These are phyloP conservation scores for Polietes domitor DNA, from an alignment of 2,888 invertebrate species.

Conservation along the genomic window DNA sequence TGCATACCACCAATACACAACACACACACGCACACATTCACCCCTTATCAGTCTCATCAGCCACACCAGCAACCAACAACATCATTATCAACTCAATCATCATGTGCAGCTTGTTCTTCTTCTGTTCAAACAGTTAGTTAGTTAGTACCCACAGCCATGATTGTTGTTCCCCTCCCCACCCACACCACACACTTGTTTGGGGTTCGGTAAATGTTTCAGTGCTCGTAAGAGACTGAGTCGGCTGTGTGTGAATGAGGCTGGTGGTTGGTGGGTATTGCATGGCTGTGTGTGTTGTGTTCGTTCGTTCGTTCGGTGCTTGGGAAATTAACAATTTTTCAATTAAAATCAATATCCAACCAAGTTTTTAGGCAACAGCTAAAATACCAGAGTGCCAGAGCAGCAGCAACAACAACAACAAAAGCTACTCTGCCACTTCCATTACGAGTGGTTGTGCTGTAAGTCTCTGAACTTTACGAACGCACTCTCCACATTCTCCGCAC, in stretches of 20 bases:
- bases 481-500: no score
- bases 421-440: constrained; percentile 51
- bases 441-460: constrained; percentile 42
- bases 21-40: not conserved
- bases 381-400: not conserved
- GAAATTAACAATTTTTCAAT: constrained; percentile 81
- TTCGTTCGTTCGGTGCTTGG: constrained; percentile 66
- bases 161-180: no score
- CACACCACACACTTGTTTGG: not conserved
- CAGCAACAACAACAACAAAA: constrained; percentile 37
- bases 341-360: constrained; percentile 78
- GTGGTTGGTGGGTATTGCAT: no score
- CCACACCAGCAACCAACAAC: not conserved
- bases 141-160: not conserved
- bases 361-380: constrained; percentile 57
- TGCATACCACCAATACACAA: constrained; percentile 20
- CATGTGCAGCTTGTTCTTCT: no score
- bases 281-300: not conserved
- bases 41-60: not conserved
- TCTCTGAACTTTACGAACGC: constrained; percentile 23
- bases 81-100: not conserved
- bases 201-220: not conserved
- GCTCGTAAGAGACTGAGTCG: no score
- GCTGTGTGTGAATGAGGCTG: not conserved
- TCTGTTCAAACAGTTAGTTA: not conserved